Evolutionary conservation across 2,797 vertebrate species (phyloP).

Genomic region (Arrhamphus sclerolepis): DNA sequence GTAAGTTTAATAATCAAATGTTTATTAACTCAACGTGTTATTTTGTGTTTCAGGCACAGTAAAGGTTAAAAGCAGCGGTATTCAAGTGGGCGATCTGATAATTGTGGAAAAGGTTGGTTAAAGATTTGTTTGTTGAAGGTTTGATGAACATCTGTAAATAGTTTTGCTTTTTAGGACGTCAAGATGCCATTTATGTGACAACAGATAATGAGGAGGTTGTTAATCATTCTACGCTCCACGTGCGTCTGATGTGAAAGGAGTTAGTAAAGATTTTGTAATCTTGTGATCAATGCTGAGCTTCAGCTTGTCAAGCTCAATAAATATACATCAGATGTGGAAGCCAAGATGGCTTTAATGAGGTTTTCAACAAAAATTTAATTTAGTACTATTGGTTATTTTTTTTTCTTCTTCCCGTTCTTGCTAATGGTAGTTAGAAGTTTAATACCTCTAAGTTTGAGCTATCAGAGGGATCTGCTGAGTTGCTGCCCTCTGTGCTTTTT

Average conservation of each 20-base stretch:
- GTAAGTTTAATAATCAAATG: neutral
- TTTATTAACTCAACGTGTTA: constrained; percentile 8
- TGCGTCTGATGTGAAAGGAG: constrained; percentile 67
- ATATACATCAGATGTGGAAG: constrained; percentile 23
- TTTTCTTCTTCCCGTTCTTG: constrained; percentile 3
- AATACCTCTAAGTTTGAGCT: too few species aligned
- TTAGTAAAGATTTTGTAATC: constrained; percentile 81
- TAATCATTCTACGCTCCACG: constrained; percentile 54
- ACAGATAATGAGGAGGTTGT: constrained; percentile 56
- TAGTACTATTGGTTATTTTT: constrained; percentile 8
- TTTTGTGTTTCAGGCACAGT: constrained; percentile 86
- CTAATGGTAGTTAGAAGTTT: neutral
- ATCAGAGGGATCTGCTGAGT: constrained; percentile 4
- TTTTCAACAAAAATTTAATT: constrained; percentile 53
- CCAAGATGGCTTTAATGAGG: constrained; percentile 55
- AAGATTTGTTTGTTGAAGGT: constrained; percentile 72
- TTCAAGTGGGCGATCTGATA: constrained; percentile 98
- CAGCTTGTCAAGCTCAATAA: constrained; percentile 60
- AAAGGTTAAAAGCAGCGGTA: constrained; percentile 97
- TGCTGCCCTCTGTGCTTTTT: constrained; percentile 43
- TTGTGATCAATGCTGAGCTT: constrained; percentile 73
- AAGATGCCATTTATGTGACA: constrained; percentile 55
- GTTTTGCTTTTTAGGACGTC: constrained; percentile 44
- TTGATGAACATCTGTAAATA: constrained; percentile 51
- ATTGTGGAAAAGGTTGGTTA: constrained; percentile 96